Evolutionary conservation across 2,888 invertebrate species (phyloP).

Genomic region (Aporophyla lueneburgensis): DNA sequence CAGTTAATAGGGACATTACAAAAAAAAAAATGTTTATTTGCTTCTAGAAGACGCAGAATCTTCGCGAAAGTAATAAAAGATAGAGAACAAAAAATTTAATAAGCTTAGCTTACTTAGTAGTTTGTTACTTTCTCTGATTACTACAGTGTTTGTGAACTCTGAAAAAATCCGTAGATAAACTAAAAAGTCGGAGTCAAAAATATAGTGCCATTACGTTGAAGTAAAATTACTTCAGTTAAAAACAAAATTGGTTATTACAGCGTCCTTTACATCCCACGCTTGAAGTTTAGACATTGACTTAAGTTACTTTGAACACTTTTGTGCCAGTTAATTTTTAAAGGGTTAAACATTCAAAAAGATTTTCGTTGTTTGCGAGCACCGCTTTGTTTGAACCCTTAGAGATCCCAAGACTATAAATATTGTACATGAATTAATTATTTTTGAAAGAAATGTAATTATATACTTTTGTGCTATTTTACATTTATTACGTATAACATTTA

Average conservation of each 20-base stretch:
- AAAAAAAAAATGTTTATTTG: neutral
- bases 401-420: conserved; percentile 27
- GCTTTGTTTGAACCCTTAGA: conserved; percentile 15
- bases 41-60: conserved; percentile 6
- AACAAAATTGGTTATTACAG: conserved; percentile 54
- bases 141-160: conserved; percentile 15
- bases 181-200: conserved; percentile 16
- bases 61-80: conserved; percentile 7
- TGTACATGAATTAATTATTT: conserved; percentile 8
- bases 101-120: neutral
- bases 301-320: conserved; percentile 56
- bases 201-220: conserved; percentile 34
- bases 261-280: conserved; percentile 51
- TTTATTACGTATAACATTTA: conserved; percentile 19
- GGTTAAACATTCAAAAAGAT: conserved; percentile 52
- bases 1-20: neutral
- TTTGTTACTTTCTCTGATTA: conserved; percentile 21
- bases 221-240: conserved; percentile 54
- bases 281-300: conserved; percentile 63
- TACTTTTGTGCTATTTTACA: conserved; percentile 15
- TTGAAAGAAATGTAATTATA: conserved; percentile 2
- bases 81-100: neutral
- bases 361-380: conserved; percentile 44
- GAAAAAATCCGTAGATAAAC: neutral
- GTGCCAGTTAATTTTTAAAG: conserved; percentile 56